Conservation (phyloP, 2,113 vertebrate species). For the Mixornis gularis region DNA sequence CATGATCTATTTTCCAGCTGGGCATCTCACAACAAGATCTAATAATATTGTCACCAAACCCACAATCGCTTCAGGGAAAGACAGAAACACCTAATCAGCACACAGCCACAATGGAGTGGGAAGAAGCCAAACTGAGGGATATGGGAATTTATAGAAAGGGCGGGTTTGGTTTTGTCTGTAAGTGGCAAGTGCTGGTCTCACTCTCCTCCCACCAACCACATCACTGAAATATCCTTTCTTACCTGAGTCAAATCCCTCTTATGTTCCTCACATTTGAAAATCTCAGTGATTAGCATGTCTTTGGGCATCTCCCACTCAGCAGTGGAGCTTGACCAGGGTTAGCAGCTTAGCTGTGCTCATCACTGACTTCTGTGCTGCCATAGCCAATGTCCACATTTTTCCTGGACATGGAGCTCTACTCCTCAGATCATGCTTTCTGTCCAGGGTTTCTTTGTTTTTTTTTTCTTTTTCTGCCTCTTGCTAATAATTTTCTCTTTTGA, state of each 20-base stretch:
- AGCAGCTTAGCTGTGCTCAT: not conserved
- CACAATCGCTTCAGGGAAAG: not conserved
- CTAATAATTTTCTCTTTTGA: not conserved
- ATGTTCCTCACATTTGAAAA: not conserved
- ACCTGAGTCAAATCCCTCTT: not conserved
- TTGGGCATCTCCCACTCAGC: not conserved
- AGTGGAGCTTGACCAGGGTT: fast-evolving
- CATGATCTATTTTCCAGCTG: not conserved
- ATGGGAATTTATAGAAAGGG: not conserved
- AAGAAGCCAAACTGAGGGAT: not conserved
- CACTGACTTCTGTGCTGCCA: not conserved
- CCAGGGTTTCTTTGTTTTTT: too few species aligned
- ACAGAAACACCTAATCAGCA: not conserved
- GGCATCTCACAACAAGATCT: not conserved
- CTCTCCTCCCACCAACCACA: not conserved
- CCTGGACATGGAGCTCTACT: not conserved
- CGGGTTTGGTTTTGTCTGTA: not conserved
- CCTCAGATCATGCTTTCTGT: not conserved
- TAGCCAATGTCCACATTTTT: not conserved
- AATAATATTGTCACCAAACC: not conserved
- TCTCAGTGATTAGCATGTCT: not conserved
- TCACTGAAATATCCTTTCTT: not conserved
- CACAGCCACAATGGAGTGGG: not conserved
- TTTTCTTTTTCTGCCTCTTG: not conserved
- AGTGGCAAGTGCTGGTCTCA: not conserved